phyloP scores from a whole-genome alignment of 2,113 vertebrate genomes.

The Dromiciops gliroides region DNA sequence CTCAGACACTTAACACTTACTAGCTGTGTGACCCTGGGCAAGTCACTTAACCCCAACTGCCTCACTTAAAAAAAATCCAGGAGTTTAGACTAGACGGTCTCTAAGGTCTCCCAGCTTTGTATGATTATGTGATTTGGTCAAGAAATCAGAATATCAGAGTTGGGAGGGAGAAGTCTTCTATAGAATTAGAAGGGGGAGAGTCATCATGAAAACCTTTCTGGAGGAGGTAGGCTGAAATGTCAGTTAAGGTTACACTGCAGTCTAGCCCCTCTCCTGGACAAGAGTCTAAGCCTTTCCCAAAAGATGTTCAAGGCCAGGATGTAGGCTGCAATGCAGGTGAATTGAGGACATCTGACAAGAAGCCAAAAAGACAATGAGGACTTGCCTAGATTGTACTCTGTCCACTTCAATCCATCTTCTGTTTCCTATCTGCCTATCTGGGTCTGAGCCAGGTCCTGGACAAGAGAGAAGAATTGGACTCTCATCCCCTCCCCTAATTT shows the following conservation, averaged over 20 bases:
- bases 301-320: not conserved
- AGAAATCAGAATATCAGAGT: not conserved
- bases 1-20: too few relatives aligned
- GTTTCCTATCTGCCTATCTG: not conserved
- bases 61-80: not conserved
- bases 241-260: not conserved
- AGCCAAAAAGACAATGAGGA: constrained; percentile 35
- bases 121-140: not conserved
- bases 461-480: not conserved
- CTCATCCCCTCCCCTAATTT: not conserved
- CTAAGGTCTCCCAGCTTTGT: not conserved
- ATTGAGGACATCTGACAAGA: constrained; percentile 5
- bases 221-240: not conserved
- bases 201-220: constrained; percentile 29
- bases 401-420: not conserved
- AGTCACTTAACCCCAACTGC: too few relatives aligned
- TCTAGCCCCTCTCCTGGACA: not conserved
- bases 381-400: not conserved
- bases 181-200: not conserved
- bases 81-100: not conserved
- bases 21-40: too few relatives aligned
- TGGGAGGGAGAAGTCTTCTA: not conserved
- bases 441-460: not conserved
- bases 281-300: not conserved
- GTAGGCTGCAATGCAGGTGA: constrained; percentile 5